Evolutionary conservation across 2,888 invertebrate genomes (phyloP), one percentile per base, ranked within the genome.

Genomic region (Conops quadrifasciatus): DNA sequence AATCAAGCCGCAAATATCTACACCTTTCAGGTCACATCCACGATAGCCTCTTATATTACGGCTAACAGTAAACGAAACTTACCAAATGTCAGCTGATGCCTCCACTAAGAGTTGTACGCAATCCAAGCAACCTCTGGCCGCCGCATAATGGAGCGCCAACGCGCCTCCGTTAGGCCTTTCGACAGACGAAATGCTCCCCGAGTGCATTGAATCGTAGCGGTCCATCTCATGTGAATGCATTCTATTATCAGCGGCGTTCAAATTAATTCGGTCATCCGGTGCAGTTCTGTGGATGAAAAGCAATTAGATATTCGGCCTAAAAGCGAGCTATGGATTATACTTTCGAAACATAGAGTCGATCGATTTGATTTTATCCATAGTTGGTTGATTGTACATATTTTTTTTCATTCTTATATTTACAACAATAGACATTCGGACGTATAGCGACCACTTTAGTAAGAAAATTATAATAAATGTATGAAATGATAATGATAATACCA

Each of bases 111-210:
- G 88, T 77, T 93, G 90, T 78, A 95, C 94, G 85, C 94, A 94
- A 86, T 94, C 94, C 77, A 94, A 88, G 84, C 94, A 94, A 75
- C 95, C 95, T 77, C 94, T 88, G 71, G 94, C 94, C 43, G 94
- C 93, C 16, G 95, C 95, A 86, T 95, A 95, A 86, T 95, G 95
- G 73, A 95, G 88, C 75, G 95, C 94, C 78, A 95, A 88, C 73
- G 93, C 94, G 77, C 93, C 92, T 84, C 85, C 85, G 75, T 85
- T 84, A 77, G 86, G 84, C 73, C 86, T 83, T 80, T 86, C 86
- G 73, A 81, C 80, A 63, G 83, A 83, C 71, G 85, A 84, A 82
- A 85, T 80, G 73, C 80, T 84, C 74, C 82, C 84, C 78, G 83
- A 82, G 80, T 83, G 84, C 82, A 83, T 78, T 77, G 84, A 81